Evolutionary conservation across 2,888 invertebrate species (phyloP).

Genomic region (Metacarcinus magister): DNA sequence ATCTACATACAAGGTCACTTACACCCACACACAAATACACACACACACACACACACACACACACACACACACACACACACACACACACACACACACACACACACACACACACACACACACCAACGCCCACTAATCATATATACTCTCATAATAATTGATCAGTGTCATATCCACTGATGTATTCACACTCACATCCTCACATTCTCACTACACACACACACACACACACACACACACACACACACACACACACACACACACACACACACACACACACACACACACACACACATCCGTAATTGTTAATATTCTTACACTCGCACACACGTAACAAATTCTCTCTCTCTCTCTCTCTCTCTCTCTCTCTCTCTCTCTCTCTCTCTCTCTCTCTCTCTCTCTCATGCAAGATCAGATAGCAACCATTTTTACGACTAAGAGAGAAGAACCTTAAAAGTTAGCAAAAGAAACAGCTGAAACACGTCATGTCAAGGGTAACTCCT

Average conservation of each 20-base stretch:
- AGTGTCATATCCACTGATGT: too few relatives aligned
- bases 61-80: background rate
- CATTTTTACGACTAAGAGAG: background rate
- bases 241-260: too few relatives aligned
- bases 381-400: background rate
- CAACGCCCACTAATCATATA: too few relatives aligned
- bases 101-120: too few relatives aligned
- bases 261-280: too few relatives aligned
- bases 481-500: background rate
- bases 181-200: too few relatives aligned
- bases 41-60: background rate
- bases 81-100: background rate
- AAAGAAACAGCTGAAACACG: background rate
- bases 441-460: background rate
- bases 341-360: conserved; percentile 26
- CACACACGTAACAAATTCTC: background rate
- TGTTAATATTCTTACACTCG: too few relatives aligned
- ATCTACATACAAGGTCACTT: background rate
- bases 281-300: too few relatives aligned
- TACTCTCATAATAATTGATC: too few relatives aligned
- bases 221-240: too few relatives aligned
- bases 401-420: too few relatives aligned
- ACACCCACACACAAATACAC: conserved; percentile 17
- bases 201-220: too few relatives aligned
- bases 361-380: conserved; percentile 26